Evolutionary conservation across 2,888 invertebrate species (phyloP), one percentile per base, ranked within the genome.

Genomic region (Drosophila fulvimacula): DNA sequence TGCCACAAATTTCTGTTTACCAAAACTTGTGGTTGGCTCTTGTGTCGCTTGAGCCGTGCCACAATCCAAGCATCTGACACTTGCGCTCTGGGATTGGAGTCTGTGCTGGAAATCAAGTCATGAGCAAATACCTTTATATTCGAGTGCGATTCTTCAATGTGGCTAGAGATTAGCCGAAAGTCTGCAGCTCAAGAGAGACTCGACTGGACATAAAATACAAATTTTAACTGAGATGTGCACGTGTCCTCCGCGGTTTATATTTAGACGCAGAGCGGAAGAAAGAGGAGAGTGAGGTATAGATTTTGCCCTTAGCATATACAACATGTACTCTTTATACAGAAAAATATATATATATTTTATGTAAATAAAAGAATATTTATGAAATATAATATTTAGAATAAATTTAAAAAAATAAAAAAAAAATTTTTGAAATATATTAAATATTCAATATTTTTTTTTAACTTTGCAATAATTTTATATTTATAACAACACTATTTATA

Each of bases 41-140:
- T 13, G 32, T 55, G 21, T 30, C 41, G 55, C 36, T 42, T 36
- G 42, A 61, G 52, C 42, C 51, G 42, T 56, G 58, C 63, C 63
- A 64, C 59, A 70, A 71, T 44, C 46, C 60, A 34, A 72, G 59
- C 57, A 79, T 65, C 79, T 79, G 76, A 76, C 76, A 79, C 79
- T 79, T 79, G 48, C 61, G 70, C 60, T 60, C 21, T 34, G 79
- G 69, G 57, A 73, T 58, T 38, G 44, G 41, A n/a, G 51, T 1
- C 38, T 5, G 9, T 3, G 10, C n/a, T 21, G 41, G 38, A 41
- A 51, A 19, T 32, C 30, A 53, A 42, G 42, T 46, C 30, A 21
- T 46, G 19, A 38, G 19, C 60, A 64, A 63, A 63, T 68, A 79
- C 19, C 15, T 53, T 56, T n/a, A 73, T 53, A 59, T 42, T 56